Percentiles rank a stretch among this genome's conserved stretches.
These are phyloP conservation scores for Pachyrhynchus sulphureomaculatus DNA, from an alignment of 1,140 invertebrate genomes.

Conservation along the genomic window DNA sequence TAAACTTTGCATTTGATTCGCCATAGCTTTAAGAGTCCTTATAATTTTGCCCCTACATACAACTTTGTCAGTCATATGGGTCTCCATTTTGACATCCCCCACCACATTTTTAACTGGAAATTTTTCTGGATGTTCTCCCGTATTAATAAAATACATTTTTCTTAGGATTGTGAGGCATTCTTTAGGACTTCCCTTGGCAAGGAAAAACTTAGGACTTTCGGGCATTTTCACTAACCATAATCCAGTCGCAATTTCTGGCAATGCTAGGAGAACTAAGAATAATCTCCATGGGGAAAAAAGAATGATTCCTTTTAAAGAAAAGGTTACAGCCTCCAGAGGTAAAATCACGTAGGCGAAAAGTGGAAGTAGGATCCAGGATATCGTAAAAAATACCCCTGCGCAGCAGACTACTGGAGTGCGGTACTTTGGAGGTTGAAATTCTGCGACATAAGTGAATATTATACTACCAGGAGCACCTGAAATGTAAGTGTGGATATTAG, in stretches of 20 bases:
- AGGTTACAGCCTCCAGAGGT: slow-evolving; percentile 42
- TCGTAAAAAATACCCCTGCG: slow-evolving; percentile 62
- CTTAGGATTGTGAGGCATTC: slow-evolving; percentile 62
- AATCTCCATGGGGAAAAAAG: slow-evolving; percentile 59
- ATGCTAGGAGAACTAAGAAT: slow-evolving; percentile 58
- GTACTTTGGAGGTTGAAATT: slow-evolving; percentile 60
- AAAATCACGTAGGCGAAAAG: slow-evolving; percentile 54
- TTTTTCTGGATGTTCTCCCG: slow-evolving; percentile 51
- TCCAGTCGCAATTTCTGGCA: slow-evolving; percentile 58
- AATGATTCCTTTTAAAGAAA: slow-evolving; percentile 18
- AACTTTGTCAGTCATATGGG: slow-evolving; percentile 4
- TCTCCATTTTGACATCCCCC: neutral
- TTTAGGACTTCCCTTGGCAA: slow-evolving; percentile 61
- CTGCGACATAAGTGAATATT: slow-evolving; percentile 62
- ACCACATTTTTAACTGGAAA: slow-evolving; percentile 53
- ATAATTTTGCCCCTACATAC: slow-evolving; percentile 47
- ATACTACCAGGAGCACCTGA: slow-evolving; percentile 52
- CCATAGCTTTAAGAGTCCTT: slow-evolving; percentile 54
- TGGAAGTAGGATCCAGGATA: slow-evolving; percentile 63
- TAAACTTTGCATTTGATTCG: slow-evolving; percentile 57
- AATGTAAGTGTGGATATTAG: slow-evolving; percentile 29
- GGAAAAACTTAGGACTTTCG: slow-evolving; percentile 77
- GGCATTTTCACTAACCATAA: slow-evolving; percentile 59
- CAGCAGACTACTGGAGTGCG: slow-evolving; percentile 61
- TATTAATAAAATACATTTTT: slow-evolving; percentile 64